Evolutionary conservation across 2,888 invertebrate genomes (phyloP).

Genomic region (Scaptomyza tumidula): DNA sequence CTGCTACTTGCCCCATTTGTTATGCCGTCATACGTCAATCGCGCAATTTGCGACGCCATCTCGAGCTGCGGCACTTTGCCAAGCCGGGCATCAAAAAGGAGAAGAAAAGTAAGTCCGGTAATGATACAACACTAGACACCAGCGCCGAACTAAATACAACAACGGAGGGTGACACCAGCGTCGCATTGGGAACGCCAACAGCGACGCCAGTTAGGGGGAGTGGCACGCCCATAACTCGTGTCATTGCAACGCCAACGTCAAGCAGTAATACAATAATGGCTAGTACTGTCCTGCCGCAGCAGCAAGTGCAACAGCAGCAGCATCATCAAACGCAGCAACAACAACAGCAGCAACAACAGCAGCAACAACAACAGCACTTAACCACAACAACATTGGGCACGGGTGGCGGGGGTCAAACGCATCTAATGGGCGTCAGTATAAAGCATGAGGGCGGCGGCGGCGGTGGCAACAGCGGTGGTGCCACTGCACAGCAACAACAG

Average conservation of each 20-base stretch:
- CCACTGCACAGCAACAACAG: constrained; percentile 55
- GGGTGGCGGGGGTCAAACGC: constrained; percentile 64
- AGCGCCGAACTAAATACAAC: constrained; percentile 60
- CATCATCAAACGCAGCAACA: constrained; percentile 29
- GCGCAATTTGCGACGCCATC: constrained; percentile 86
- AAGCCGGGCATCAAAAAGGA: constrained; percentile 85
- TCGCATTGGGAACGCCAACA: constrained; percentile 36
- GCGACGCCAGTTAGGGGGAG: constrained; percentile 35
- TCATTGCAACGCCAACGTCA: constrained; percentile 51
- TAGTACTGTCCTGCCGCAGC: constrained; percentile 66
- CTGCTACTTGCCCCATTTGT: constrained; percentile 87
- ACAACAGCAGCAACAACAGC: constrained; percentile 37
- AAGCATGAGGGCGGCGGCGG: constrained; percentile 60
- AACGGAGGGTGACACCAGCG: constrained; percentile 58
- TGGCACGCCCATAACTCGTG: constrained; percentile 51
- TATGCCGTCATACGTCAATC: constrained; percentile 87
- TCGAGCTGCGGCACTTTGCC: constrained; percentile 85
- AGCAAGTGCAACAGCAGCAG: constrained; percentile 60
- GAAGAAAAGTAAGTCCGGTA: constrained; percentile 83
- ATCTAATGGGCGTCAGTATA: constrained; percentile 63
- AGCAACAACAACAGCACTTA: constrained; percentile 64
- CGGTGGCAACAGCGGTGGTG: constrained; percentile 19
- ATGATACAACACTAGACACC: constrained; percentile 69
- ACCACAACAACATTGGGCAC: constrained; percentile 57
- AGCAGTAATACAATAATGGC: constrained; percentile 60